Base-by-base conservation (phyloP, 2,113 vertebrate genomes). In the Eclectus roratus region DNA sequence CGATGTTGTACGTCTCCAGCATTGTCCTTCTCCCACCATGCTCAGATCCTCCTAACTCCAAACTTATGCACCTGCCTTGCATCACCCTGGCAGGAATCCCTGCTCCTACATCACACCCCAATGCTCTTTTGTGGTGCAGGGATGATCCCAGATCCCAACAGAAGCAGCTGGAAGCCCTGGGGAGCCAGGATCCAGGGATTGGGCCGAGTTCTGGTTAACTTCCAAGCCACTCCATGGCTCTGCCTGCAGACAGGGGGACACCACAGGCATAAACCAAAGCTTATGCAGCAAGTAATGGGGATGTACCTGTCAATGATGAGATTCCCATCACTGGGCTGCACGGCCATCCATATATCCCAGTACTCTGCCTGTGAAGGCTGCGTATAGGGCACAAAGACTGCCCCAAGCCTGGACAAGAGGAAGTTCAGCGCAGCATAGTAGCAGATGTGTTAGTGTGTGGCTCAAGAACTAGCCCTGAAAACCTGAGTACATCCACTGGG, bases 301-400 rank as follows among this genome's bases (percentile, higher is more conserved):
- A 14, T 6, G 10, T 88, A 99, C 99, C 99, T 99, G 98, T 99
- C 99, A 56, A 99, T 81, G 1, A 99, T 99, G 4, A 99, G 95
- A 94, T 99, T 99, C 47, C 99, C 99, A 0, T 99, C 99, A 2
- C 99, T 99, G 84, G 98, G 98, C 94, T 99, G 97, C n/a, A 99
- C 85, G 0, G 97, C 97, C 0, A 98, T 98, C 99, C 99, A 99
- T 99, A 99, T 99, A 94, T 99, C 99, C 99, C 99, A 99, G 79
- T 98, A 98, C 72, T 99, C 99, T 0, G 98, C 98, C 27, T 98
- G 98, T 0, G 99, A 98, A 39, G 99, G 99, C 85, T 99, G 99
- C 0, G 99, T 99, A 96, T 99, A 98, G 1, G 99, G 99, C 46
- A 99, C 99, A 4, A 99, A 99, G 66, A 99, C 99, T 1, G 99